Base-by-base conservation (phyloP, 2,797 vertebrate species). In the Parotocinclus haroldoi region DNA sequence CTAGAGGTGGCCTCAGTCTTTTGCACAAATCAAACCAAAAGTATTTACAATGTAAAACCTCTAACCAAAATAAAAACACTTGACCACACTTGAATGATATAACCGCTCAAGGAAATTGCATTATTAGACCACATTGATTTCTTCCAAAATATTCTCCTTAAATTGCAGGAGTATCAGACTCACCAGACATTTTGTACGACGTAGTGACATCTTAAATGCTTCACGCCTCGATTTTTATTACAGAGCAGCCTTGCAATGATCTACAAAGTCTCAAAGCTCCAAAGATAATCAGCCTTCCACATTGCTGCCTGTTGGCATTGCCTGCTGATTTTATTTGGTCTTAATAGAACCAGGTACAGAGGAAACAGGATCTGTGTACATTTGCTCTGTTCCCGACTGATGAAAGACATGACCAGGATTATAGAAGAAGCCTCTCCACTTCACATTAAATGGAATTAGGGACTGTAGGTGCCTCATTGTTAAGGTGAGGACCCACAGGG, bases 401-500 rank as follows among this genome's bases (percentile, higher is more conserved):
- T 65, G 14, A 56, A 54, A 67, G 63, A 39, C 37, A 66, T 12
- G 54, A 66, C 64, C 61, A 19, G 19, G 40, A 46, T 71, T 67
- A 58, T 63, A 67, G 63, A 51, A 51, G 54, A 40, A 71, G 66
- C 60, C 45, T 60, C 52, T 67, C 46, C 58, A 51, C 39, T 56
- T 65, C 63, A 75, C 63, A 75, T 75, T 45, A 77, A 75, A 77
- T n/a, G 66, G 66, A 66, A 59, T 46, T n/a, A 39, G 36, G 37
- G 72, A 51, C 37, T 60, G 52, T 68, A 27, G 2, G 27, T 27
- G 27, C 27, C 5, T 27, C 27, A 27, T 5, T 27, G 27, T 44
- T 3, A 6, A 9, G 16, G 18, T 68, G 48, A 56, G 58, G 58
- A 59, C 54, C 63, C 55, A 51, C 2, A 10, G 27, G 59, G 36